Conservation (phyloP, 2,888 invertebrate species). For the Linnaemya vulpina region DNA sequence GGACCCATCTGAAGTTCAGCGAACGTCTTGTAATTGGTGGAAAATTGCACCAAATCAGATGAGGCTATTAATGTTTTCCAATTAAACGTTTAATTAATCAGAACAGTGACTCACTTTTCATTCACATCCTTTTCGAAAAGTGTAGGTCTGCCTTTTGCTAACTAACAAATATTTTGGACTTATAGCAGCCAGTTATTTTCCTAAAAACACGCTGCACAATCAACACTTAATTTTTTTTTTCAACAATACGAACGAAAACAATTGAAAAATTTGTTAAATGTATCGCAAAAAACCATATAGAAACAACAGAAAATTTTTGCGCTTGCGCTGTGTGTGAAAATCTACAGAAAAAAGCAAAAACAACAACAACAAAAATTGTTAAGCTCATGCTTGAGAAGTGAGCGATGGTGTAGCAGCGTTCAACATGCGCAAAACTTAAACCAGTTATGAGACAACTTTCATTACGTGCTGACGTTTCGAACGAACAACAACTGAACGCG, state of each 20-base stretch:
- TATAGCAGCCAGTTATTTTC: no score
- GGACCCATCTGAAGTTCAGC: no score
- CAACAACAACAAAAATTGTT: conserved; percentile 6
- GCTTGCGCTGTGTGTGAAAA: conserved; percentile 66
- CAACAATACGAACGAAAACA: conserved; percentile 15
- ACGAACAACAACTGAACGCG: conserved; percentile 67
- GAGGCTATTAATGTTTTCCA: no score
- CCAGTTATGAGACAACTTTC: conserved; percentile 83
- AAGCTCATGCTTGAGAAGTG: conserved; percentile 39
- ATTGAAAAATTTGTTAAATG: conserved; percentile 22
- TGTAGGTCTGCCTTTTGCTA: no score
- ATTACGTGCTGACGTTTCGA: conserved; percentile 80
- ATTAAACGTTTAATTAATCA: no score
- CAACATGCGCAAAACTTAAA: conserved; percentile 77
- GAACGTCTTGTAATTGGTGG: no score
- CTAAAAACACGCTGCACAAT: conserved; percentile 39
- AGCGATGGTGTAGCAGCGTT: conserved; percentile 38
- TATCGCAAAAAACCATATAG: conserved; percentile 12
- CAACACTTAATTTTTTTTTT: neutral
- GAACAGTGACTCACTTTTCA: no score
- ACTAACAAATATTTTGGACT: no score
- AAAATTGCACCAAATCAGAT: no score
- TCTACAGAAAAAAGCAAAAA: conserved; percentile 47
- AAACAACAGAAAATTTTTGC: conserved; percentile 58
- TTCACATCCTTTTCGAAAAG: no score